Conservation (phyloP, 2,888 invertebrate species). For the Hypsopygia costalis region DNA sequence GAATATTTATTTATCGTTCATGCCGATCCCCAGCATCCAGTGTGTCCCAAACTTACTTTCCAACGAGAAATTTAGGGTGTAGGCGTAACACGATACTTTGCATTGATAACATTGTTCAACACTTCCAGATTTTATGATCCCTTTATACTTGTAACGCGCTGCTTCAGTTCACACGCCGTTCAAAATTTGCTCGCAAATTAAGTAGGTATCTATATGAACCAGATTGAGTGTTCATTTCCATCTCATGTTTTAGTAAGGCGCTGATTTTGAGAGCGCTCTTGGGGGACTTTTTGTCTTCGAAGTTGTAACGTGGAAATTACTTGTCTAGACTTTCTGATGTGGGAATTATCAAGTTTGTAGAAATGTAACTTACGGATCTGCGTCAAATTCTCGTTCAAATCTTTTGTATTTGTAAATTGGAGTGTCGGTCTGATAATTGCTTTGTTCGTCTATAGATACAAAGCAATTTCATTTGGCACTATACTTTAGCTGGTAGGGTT, state of each 20-base stretch:
- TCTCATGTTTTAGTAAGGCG: background rate
- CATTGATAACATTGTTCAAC: slow-evolving; percentile 70
- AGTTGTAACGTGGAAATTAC: background rate
- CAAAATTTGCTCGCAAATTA: slow-evolving; percentile 9
- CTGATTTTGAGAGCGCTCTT: background rate
- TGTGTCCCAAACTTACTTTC: slow-evolving; percentile 27
- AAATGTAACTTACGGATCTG: background rate
- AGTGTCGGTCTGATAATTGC: no score
- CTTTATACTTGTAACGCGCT: slow-evolving; percentile 31
- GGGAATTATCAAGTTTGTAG: background rate
- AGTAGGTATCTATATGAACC: slow-evolving; percentile 1
- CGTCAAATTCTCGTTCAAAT: no score
- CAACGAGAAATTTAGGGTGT: slow-evolving; percentile 46
- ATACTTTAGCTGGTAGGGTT: no score
- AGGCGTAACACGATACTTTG: slow-evolving; percentile 57
- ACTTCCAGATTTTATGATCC: slow-evolving; percentile 58
- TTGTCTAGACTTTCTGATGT: background rate
- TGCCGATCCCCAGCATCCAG: slow-evolving; percentile 13
- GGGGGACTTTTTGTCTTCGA: background rate
- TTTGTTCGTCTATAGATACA: no score
- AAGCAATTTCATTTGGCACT: no score
- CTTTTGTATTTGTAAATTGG: no score
- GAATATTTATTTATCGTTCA: no score
- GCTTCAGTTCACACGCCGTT: slow-evolving; percentile 2
- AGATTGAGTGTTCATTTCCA: slow-evolving; percentile 6